Conservation (phyloP, 2,888 invertebrate genomes). For the Drosophila greeni region DNA sequence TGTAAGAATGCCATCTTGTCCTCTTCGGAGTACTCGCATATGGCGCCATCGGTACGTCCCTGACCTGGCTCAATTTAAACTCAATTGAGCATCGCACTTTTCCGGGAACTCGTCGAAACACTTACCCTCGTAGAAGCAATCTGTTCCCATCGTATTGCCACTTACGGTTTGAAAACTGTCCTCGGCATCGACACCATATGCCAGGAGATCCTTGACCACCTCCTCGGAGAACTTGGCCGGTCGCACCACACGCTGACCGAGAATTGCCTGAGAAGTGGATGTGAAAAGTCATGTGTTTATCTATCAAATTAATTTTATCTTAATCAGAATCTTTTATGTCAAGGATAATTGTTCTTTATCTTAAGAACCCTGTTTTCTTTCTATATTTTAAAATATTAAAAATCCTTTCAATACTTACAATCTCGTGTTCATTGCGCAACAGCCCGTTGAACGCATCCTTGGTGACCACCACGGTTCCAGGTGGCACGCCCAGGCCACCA, state of each 20-base stretch:
- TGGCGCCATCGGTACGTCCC: conserved; percentile 87
- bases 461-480: conserved; percentile 95
- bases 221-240: conserved; percentile 89
- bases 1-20: conserved; percentile 84
- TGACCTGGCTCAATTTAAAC: conserved; percentile 81
- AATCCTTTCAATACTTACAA: conserved; percentile 81
- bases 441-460: conserved; percentile 94
- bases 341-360: no score
- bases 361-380: no score
- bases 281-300: neutral
- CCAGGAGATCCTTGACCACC: conserved; percentile 79
- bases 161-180: conserved; percentile 81
- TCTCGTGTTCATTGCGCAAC: conserved; percentile 87
- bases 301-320: no score
- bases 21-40: conserved; percentile 83
- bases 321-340: no score
- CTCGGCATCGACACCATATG: conserved; percentile 64
- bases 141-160: conserved; percentile 87
- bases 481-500: conserved; percentile 93
- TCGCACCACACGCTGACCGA: conserved; percentile 88
- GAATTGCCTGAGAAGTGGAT: conserved; percentile 83
- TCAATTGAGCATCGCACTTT: neutral
- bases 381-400: no score
- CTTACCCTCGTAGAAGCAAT: conserved; percentile 89
- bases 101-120: neutral